Base-by-base conservation (phyloP, 2,888 invertebrate genomes). In the Lithophane semibrunnea region DNA sequence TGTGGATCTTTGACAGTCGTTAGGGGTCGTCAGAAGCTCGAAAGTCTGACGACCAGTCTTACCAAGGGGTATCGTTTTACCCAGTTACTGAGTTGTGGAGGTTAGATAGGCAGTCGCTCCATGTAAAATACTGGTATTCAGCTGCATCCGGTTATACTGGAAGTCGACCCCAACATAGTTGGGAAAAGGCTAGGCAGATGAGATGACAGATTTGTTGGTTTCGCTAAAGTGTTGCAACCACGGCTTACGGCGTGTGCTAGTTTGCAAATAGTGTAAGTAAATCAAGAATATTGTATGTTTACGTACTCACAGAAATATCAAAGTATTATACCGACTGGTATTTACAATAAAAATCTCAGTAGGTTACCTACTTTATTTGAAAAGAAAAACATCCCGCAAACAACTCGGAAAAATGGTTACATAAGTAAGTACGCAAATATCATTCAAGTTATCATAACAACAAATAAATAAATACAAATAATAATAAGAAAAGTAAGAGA, bases 391-490 rank as follows among this genome's bases (percentile, higher is more conserved):
- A 52, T 13, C 4, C 18, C n/a, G 54, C 49, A 70, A 77, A 73
- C 47, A 82, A 65, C 37, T 56, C 24, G 10, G 37, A 63, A 77
- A 82, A 65, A 61, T 61, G 76, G 73, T 78, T 80, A 42, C 37
- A 61, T 13, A 88, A 73, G 52, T 49, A 68, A 75, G 74, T 79
- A 79, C 75, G 76, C 81, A 80, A 88, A 82, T 80, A 87, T 82
- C 76, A 83, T 79, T 82, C 63, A 75, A 86, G 70, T 86, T 82
- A 79, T 82, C 79, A 81, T 83, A 84, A 86, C 83, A 88, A 87
- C 77, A 87, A 86, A 84, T 86, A 89, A 89, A 88, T 84, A 87
- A 88, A 88, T 84, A 89, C 65, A 83, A 75, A 87, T 79, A 86
- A 80, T 79, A 84, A 86, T 69, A 88, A 74, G 78, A 82, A 76